Base-by-base conservation (phyloP, 2,888 invertebrate species). In the Torymus auratus region DNA sequence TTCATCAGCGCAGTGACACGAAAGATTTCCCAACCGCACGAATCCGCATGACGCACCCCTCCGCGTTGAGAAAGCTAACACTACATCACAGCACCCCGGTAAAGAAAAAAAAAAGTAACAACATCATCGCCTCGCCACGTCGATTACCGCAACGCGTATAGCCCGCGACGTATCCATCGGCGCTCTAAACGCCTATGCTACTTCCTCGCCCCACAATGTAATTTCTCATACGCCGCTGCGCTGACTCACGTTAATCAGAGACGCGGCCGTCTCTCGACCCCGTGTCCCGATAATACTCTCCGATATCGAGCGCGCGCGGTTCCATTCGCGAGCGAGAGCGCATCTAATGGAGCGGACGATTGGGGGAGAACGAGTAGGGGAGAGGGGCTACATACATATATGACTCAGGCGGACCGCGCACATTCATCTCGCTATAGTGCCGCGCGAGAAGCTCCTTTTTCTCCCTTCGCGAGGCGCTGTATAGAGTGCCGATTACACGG, bases 261-360 rank as follows among this genome's bases (percentile, higher is more conserved):
- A 28, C 28, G 28, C 28, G 28, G 28, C 28, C 53, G 61, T 23
- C 28, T 28, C 15, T 62, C 55, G 62, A 62, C 53, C 1, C 12
- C 14, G 15, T 10, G 15, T 10, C 28, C 58, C 15, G 58, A 12
- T 13, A 60, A 11, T 10, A 12, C n/a, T 7, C 20, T 41, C 62
- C 69, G 58, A 41, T 61, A 55, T 67, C 55, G 64, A 23, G 58
- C 52, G 20, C 13, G 52, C 56, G 23, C 55, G 50, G 64, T 79
- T 56, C 58, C 65, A 53, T 72, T 78, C 67, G 71, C 60, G 71
- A 78, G 67, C 69, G 61, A 14, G 28, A 28, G 23, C 17, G 60
- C 15, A 50, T 65, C 64, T 74, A 79, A 79, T 84, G 83, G 84
- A 80, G 81, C 81, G 84, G 64, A 70, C 83, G 78, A 84, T 84